phyloP scores from a whole-genome alignment of 1,140 invertebrate genomes.

The Aphidius gifuensis region DNA sequence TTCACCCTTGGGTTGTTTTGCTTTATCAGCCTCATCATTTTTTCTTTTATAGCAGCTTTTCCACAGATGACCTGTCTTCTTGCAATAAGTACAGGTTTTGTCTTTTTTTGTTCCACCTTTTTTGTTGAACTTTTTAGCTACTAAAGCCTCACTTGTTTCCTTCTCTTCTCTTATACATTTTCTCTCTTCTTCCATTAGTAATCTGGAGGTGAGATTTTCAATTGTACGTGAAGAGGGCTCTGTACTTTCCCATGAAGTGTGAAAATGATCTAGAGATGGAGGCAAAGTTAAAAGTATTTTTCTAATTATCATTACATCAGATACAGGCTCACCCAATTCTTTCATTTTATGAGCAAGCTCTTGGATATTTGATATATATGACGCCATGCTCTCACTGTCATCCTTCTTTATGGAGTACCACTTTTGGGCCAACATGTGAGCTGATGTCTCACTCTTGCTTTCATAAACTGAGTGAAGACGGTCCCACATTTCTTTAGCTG shows the following conservation, averaged over 20 bases:
- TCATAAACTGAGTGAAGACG: too few species aligned
- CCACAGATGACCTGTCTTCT: constrained; percentile 20
- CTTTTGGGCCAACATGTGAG: too few species aligned
- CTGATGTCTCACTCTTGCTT: too few species aligned
- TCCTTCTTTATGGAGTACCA: too few species aligned
- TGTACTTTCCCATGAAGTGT: constrained; percentile 43
- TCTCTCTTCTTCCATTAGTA: constrained; percentile 30
- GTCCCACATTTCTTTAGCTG: constrained; percentile 32
- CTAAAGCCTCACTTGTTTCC: not conserved
- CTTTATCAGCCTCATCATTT: not conserved
- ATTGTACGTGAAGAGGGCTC: constrained; percentile 18
- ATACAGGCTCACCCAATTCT: constrained; percentile 31
- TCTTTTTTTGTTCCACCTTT: not conserved
- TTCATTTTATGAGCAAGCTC: constrained; percentile 34
- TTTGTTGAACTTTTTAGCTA: not conserved
- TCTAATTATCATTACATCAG: constrained; percentile 35
- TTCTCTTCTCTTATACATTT: not conserved
- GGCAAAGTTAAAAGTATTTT: constrained; percentile 40
- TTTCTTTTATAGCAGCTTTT: not conserved
- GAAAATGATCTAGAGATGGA: constrained; percentile 35
- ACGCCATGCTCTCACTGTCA: constrained; percentile 25
- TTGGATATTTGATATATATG: constrained; percentile 33
- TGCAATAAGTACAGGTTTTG: constrained; percentile 27
- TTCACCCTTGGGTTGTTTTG: not conserved
- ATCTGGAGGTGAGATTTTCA: constrained; percentile 26